phyloP scores from a whole-genome alignment of 1,140 invertebrate genomes.

The Caenorhabditis tropicalis region DNA sequence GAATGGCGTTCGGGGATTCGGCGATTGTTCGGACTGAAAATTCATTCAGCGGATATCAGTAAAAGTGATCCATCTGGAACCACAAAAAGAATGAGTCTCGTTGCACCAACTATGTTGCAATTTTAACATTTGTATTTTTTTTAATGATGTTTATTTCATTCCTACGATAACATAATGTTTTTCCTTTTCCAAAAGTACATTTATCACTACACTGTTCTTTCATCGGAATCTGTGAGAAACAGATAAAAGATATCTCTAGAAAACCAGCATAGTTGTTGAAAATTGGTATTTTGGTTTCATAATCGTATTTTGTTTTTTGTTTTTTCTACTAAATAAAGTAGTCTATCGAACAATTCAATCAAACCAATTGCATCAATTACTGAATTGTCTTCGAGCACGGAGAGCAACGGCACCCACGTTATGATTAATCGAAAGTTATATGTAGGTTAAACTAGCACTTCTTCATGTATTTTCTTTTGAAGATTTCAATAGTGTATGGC shows the following conservation, averaged over 20 bases:
- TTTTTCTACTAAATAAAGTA: background rate
- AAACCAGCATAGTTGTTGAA: no score
- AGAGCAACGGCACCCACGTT: no score
- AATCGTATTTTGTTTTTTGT: no score
- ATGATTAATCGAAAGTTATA: background rate
- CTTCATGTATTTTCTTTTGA: background rate
- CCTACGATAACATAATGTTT: no score
- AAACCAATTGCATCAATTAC: background rate
- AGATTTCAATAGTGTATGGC: background rate
- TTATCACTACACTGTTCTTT: no score
- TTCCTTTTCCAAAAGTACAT: no score
- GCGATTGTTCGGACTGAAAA: background rate
- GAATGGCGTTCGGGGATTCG: background rate
- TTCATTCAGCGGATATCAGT: background rate
- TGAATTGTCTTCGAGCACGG: no score
- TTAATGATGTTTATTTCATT: background rate
- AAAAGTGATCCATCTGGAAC: conserved; percentile 2
- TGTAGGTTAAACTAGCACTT: background rate
- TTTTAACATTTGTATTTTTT: background rate
- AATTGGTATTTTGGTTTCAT: background rate
- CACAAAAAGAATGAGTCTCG: background rate
- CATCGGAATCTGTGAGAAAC: no score
- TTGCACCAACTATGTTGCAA: background rate
- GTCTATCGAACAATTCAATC: background rate
- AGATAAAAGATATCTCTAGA: no score